Conservation (phyloP, 2,797 vertebrate species). For the Spheniscus humboldti region DNA sequence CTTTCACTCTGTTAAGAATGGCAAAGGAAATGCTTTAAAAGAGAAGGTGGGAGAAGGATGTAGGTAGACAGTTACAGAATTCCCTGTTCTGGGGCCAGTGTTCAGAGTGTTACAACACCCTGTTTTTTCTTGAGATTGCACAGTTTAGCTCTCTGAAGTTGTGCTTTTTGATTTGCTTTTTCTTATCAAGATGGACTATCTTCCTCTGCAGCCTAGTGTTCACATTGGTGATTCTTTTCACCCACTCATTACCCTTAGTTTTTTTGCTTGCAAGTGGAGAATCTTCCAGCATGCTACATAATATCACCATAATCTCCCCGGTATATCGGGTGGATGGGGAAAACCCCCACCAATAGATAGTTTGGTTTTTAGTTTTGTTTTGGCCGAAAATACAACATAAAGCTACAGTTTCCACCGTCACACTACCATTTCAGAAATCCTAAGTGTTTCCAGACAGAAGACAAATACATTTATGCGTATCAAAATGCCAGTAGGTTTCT, state of each 20-base stretch:
- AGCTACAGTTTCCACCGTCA: background rate
- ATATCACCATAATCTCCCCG: background rate
- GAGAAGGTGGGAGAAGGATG: background rate
- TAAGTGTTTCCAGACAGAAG: background rate
- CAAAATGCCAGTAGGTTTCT: background rate
- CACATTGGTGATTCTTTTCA: background rate
- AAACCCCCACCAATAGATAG: background rate
- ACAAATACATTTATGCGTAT: background rate
- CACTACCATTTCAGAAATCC: background rate
- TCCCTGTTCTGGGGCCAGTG: background rate
- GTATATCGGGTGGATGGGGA: background rate
- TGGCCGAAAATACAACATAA: background rate
- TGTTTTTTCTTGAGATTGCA: background rate
- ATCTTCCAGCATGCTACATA: background rate
- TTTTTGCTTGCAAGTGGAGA: background rate
- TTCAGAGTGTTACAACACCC: background rate
- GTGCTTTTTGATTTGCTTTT: background rate
- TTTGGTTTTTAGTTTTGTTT: background rate
- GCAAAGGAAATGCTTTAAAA: background rate
- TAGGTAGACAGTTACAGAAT: background rate
- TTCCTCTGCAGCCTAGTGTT: background rate
- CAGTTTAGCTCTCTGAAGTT: background rate
- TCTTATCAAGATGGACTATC: background rate
- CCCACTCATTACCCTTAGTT: background rate
- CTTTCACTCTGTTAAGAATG: background rate